Evolutionary conservation across 2,113 vertebrate species (phyloP).

Genomic region (Thryonomys swinderianus): DNA sequence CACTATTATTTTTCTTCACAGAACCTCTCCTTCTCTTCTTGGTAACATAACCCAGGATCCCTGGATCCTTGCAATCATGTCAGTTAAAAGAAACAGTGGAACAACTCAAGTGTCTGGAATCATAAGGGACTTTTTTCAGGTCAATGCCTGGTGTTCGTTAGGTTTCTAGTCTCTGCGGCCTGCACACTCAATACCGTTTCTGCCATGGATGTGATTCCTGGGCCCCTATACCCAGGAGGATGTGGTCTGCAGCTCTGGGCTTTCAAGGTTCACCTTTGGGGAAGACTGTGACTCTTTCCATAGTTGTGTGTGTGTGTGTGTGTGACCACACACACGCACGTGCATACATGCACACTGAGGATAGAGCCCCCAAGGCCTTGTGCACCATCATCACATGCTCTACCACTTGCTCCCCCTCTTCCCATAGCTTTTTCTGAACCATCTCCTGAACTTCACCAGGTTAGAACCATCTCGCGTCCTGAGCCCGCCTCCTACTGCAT

Average conservation of each 20-base stretch:
- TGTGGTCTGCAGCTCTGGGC: accelerated
- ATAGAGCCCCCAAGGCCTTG: background rate
- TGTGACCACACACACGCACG: too few species aligned
- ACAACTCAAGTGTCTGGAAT: accelerated
- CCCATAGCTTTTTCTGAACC: background rate
- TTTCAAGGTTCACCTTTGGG: too few species aligned
- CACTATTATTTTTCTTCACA: background rate
- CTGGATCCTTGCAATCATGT: background rate
- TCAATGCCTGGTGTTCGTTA: accelerated
- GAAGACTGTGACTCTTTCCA: background rate
- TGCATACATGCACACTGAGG: accelerated
- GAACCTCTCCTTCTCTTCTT: too few species aligned
- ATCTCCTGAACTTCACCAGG: background rate
- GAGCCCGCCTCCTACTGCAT: background rate
- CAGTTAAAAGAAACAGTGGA: background rate
- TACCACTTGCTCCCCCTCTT: background rate
- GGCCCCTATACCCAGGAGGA: background rate
- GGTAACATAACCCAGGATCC: background rate
- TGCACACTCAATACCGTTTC: accelerated
- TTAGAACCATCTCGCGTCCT: background rate
- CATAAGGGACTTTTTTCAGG: accelerated
- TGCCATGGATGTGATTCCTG: too few species aligned
- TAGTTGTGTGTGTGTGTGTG: background rate
- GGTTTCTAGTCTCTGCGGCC: accelerated
- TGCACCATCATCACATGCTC: background rate